phyloP scores from a whole-genome alignment of 1,140 invertebrate genomes.

The Drosophila aff. region DNA sequence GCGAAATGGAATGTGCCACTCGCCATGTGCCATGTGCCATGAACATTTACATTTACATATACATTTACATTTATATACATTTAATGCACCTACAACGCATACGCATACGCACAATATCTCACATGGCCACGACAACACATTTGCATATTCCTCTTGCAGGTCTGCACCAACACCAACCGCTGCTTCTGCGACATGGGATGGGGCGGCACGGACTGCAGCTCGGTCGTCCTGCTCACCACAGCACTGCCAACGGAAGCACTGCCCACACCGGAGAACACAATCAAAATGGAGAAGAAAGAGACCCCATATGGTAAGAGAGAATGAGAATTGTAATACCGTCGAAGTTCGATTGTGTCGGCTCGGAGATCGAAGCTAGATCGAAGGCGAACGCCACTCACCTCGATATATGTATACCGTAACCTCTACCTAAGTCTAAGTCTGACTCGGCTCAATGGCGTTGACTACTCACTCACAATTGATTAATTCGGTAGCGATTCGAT shows the following conservation, averaged over 20 bases:
- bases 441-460: constrained; percentile 19
- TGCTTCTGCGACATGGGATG: constrained; percentile 96
- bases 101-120: constrained; percentile 17
- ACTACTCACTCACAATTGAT: constrained; percentile 68
- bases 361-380: constrained; percentile 36
- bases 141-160: constrained; percentile 86
- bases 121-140: constrained; percentile 25
- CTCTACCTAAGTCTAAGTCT: constrained; percentile 24
- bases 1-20: constrained; percentile 28
- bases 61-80: constrained; percentile 8
- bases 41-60: constrained; percentile 4
- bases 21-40: constrained; percentile 8
- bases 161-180: constrained; percentile 96
- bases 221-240: constrained; percentile 89
- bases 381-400: constrained; percentile 12
- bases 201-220: constrained; percentile 95
- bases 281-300: constrained; percentile 93
- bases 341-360: constrained; percentile 15
- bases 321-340: constrained; percentile 18
- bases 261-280: constrained; percentile 84
- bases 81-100: constrained; percentile 13
- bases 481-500: constrained; percentile 71
- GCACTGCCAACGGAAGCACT: constrained; percentile 86
- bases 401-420: neutral
- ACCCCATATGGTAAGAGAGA: constrained; percentile 93